These are phyloP conservation scores for Volucella inflata DNA, from an alignment of 2,888 invertebrate genomes.

Conservation along the genomic window DNA sequence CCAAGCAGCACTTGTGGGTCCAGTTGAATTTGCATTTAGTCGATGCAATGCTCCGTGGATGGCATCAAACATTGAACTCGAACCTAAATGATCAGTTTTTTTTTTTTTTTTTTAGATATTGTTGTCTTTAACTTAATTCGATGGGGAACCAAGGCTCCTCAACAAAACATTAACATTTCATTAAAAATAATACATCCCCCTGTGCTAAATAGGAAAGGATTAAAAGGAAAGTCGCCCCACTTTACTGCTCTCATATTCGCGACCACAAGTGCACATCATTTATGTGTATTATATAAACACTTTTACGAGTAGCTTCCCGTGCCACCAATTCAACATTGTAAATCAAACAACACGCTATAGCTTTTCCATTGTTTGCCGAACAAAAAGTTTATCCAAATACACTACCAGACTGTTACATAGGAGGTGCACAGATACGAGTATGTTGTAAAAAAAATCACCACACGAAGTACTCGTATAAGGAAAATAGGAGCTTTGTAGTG, in stretches of 20 bases:
- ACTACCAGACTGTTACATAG: neutral
- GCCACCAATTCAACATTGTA: conserved; percentile 45
- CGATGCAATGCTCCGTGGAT: no score
- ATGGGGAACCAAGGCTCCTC: no score
- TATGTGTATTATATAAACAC: conserved; percentile 31
- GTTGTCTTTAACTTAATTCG: no score
- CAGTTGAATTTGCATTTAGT: no score
- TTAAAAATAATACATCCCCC: no score
- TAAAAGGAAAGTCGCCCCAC: conserved; percentile 12
- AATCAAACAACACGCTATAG: conserved; percentile 41
- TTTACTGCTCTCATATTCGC: conserved; percentile 9
- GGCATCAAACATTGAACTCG: no score
- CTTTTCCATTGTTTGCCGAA: conserved; percentile 40
- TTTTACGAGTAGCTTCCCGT: neutral
- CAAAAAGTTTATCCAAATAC: neutral
- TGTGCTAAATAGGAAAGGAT: no score
- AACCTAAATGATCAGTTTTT: no score
- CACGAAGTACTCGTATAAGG: conserved; percentile 5
- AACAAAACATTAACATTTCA: no score
- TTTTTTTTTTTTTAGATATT: no score
- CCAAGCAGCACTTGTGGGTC: no score
- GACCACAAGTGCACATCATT: conserved; percentile 45
- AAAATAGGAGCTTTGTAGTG: conserved; percentile 23
- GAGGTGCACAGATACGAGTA: neutral
- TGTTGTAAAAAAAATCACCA: neutral